A percentile compares a stretch with the other conserved stretches of the same genome.
Evolutionary conservation across 92 coral and sea anemone genomes (phyloP).

Genomic region (Ricordea florida): DNA sequence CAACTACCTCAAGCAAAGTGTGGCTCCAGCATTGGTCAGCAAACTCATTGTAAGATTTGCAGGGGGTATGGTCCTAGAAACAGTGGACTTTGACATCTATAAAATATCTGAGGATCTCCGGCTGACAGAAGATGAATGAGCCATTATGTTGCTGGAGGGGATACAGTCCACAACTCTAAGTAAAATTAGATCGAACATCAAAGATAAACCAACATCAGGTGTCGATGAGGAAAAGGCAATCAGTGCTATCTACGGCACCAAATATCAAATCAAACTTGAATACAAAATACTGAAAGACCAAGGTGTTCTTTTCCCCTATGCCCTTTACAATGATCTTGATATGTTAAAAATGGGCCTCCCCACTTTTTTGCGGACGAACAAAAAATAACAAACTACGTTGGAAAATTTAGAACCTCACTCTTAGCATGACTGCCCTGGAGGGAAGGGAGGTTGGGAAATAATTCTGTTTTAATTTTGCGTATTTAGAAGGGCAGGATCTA

Average conservation of each 20-base stretch:
- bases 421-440: too few species aligned
- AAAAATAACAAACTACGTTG: too few species aligned
- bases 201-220: too few species aligned
- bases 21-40: neutral
- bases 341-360: too few species aligned
- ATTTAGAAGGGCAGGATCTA: too few species aligned
- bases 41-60: neutral
- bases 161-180: neutral
- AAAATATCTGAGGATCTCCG: neutral
- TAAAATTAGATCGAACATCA: neutral
- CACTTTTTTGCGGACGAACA: too few species aligned
- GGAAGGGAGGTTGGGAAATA: too few species aligned
- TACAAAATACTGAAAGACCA: neutral
- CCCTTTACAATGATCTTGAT: neutral
- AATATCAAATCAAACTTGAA: neutral
- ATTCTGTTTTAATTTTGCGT: too few species aligned
- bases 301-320: conserved; percentile 6
- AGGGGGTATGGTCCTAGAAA: neutral
- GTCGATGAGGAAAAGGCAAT: too few species aligned
- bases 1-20: neutral
- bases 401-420: too few species aligned
- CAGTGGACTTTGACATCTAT: neutral
- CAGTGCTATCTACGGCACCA: neutral
- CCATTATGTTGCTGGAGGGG: neutral
- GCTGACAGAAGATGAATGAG: neutral